Percentiles rank a stretch among this genome's conserved stretches.
These are phyloP conservation scores for Phthorimaea operculella DNA, from an alignment of 1,140 invertebrate species.

Conservation along the genomic window DNA sequence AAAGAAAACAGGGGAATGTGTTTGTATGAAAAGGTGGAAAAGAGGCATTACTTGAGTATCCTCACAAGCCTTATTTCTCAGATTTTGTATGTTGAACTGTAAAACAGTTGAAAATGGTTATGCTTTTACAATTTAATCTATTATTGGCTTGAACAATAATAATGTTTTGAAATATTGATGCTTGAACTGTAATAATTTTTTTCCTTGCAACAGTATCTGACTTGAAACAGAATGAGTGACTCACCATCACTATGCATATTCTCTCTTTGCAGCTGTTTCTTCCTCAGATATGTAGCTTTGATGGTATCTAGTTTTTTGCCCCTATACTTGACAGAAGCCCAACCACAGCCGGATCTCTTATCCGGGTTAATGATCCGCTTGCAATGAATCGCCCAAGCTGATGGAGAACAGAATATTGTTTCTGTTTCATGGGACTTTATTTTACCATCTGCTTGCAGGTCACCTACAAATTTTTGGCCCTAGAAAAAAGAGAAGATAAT, in stretches of 20 bases:
- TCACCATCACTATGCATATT: slow-evolving; percentile 59
- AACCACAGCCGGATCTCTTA: slow-evolving; percentile 92
- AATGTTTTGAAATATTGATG: no score
- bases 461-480: slow-evolving; percentile 91
- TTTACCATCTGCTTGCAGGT: slow-evolving; percentile 86
- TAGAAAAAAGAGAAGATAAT: slow-evolving; percentile 38
- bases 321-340: slow-evolving; percentile 86
- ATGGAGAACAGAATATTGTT: slow-evolving; percentile 89
- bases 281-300: slow-evolving; percentile 85
- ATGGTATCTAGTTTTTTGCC: slow-evolving; percentile 89
- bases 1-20: no score
- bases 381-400: slow-evolving; percentile 92
- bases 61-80: no score
- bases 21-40: no score
- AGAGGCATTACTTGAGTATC: no score
- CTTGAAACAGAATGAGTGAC: no score
- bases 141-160: no score
- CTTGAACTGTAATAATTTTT: no score
- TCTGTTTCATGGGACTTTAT: slow-evolving; percentile 90
- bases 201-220: no score
- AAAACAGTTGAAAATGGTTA: no score
- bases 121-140: no score
- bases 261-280: slow-evolving; percentile 72
- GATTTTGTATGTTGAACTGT: no score
- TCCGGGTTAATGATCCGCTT: slow-evolving; percentile 91